These are phyloP conservation scores for Raja brachyura DNA, from an alignment of 2,113 vertebrate genomes.

Conservation along the genomic window DNA sequence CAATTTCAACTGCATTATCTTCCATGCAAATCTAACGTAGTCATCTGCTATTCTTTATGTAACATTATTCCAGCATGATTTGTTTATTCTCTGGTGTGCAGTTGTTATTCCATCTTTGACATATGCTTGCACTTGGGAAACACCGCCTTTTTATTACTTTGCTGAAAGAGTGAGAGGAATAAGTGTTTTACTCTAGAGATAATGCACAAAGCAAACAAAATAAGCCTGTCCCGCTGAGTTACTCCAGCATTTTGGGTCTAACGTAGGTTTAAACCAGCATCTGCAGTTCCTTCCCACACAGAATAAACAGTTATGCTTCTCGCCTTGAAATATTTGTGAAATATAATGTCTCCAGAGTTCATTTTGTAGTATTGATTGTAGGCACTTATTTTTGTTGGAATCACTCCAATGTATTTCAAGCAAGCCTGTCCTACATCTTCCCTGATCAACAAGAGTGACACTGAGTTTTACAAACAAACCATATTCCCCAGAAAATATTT, in stretches of 20 bases:
- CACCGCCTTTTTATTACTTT: background rate
- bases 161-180: background rate
- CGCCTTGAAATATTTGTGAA: background rate
- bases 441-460: constrained; percentile 12
- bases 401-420: background rate
- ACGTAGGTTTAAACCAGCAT: too few species aligned
- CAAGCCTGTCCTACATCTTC: constrained; percentile 16
- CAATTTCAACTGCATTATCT: background rate
- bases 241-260: too few species aligned
- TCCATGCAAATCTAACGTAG: background rate
- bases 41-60: background rate
- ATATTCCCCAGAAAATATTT: background rate
- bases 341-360: background rate
- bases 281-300: too few species aligned
- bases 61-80: background rate
- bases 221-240: too few species aligned
- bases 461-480: constrained; percentile 6
- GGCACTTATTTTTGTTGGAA: constrained; percentile 30
- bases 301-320: background rate
- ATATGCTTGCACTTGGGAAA: background rate
- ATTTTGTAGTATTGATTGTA: background rate
- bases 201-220: background rate
- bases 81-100: background rate
- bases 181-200: background rate
- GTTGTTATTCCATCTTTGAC: background rate